A percentile compares a stretch with the other conserved stretches of the same genome.
Evolutionary conservation across 2,113 vertebrate species (phyloP).

Genomic region (Hystrix cristata): DNA sequence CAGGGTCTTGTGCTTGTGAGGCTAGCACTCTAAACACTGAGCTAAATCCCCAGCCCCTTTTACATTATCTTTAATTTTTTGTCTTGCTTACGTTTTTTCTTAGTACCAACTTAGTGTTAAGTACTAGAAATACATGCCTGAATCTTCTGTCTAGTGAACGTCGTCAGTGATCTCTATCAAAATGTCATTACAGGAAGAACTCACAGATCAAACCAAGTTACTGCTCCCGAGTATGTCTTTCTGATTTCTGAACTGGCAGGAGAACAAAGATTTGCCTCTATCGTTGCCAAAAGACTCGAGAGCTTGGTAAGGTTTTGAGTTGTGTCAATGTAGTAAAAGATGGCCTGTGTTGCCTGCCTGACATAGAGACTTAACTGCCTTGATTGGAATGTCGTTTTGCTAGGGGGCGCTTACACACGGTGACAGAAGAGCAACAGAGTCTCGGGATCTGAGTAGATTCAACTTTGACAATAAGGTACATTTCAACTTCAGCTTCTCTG

Average conservation of each 20-base stretch:
- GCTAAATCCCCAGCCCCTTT: too few relatives aligned
- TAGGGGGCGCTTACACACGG: constrained; percentile 99
- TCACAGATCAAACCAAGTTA: constrained; percentile 99
- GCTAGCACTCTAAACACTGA: too few relatives aligned
- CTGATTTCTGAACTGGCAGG: constrained; percentile 98
- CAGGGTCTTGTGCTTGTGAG: too few relatives aligned
- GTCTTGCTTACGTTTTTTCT: not conserved
- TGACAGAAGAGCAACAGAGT: constrained; percentile 98
- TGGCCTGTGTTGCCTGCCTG: not conserved
- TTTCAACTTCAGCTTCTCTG: not conserved
- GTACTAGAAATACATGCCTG: not conserved
- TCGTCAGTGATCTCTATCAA: not conserved
- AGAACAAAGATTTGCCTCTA: constrained; percentile 99
- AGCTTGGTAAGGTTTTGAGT: constrained; percentile 92
- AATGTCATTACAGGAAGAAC: constrained; percentile 92
- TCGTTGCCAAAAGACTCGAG: constrained; percentile 99
- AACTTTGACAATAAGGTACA: constrained; percentile 99
- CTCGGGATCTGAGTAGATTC: constrained; percentile 97
- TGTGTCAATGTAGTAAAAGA: not conserved
- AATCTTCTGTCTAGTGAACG: not conserved
- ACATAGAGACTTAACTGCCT: not conserved
- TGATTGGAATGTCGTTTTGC: constrained; percentile 68
- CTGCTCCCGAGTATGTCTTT: constrained; percentile 98
- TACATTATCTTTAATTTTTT: not conserved
- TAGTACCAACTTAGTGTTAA: not conserved